Conservation (phyloP, 2,797 vertebrate species). For the Myotis pilosus region DNA sequence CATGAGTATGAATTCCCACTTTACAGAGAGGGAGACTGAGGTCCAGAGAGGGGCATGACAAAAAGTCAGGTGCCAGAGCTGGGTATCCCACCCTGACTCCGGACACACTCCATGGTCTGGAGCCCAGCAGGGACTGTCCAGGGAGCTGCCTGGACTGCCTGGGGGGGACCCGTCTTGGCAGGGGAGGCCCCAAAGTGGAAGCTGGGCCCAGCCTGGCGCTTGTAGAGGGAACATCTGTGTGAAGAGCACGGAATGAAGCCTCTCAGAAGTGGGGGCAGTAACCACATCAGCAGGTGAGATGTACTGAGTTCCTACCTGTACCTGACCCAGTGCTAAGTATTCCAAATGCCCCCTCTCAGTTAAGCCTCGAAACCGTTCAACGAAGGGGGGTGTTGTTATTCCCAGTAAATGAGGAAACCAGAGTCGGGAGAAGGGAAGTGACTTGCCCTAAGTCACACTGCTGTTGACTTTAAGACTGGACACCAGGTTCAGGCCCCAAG, state of each 20-base stretch:
- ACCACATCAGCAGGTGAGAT: not conserved
- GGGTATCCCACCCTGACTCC: not conserved
- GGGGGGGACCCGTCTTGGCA: not conserved
- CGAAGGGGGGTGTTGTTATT: not conserved
- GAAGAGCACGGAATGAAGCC: not conserved
- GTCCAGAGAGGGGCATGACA: not conserved
- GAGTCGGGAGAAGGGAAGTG: not conserved
- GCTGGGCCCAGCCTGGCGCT: not conserved
- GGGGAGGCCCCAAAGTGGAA: not conserved
- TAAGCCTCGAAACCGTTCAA: not conserved
- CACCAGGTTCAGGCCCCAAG: not conserved
- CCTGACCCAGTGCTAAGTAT: not conserved
- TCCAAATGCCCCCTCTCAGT: not conserved
- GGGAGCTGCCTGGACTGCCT: not conserved
- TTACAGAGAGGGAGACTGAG: not conserved
- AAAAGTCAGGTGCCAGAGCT: not conserved
- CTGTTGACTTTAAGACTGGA: not conserved
- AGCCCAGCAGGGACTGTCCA: not conserved
- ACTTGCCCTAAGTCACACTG: not conserved
- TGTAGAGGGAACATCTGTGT: not conserved
- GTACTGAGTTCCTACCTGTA: not conserved
- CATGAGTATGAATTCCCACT: not conserved
- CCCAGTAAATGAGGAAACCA: not conserved
- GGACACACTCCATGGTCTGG: not conserved
- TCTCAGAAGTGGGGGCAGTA: not conserved